These are phyloP conservation scores for Valencia hispanica DNA, from an alignment of 2,797 vertebrate species.

Conservation along the genomic window DNA sequence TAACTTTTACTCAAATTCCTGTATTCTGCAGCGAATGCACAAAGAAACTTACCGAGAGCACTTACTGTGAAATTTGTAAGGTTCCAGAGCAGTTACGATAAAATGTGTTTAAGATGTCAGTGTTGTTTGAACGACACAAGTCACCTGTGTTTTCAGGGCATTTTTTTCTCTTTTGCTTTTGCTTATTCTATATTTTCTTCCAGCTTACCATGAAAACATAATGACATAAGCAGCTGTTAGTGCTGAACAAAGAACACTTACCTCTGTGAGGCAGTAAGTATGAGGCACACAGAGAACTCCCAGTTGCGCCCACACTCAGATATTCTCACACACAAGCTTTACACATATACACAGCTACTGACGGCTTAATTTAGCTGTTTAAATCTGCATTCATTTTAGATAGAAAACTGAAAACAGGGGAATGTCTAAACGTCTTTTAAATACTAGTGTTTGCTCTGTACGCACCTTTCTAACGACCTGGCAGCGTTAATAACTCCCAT, in stretches of 20 bases:
- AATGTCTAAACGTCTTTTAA: slow-evolving; percentile 3
- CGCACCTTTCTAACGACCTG: neutral
- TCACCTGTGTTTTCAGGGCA: slow-evolving; percentile 57
- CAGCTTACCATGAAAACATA: slow-evolving; percentile 65
- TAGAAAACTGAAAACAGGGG: slow-evolving; percentile 6
- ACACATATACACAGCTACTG: slow-evolving; percentile 12
- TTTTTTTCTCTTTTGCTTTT: slow-evolving; percentile 28
- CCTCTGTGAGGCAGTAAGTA: slow-evolving; percentile 62
- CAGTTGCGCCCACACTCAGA: slow-evolving; percentile 10
- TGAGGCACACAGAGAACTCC: slow-evolving; percentile 38
- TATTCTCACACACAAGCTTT: slow-evolving; percentile 19
- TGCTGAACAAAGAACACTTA: slow-evolving; percentile 70
- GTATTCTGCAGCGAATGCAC: slow-evolving; percentile 28
- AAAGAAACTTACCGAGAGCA: slow-evolving; percentile 32
- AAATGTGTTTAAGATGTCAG: slow-evolving; percentile 59
- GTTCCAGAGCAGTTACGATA: slow-evolving; percentile 48
- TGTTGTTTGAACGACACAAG: slow-evolving; percentile 48
- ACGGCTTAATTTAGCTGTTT: slow-evolving; percentile 4
- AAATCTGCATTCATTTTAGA: neutral
- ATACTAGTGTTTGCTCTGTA: neutral
- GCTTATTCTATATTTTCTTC: slow-evolving; percentile 57
- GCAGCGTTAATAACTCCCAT: slow-evolving; percentile 20
- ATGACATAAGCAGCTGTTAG: slow-evolving; percentile 74
- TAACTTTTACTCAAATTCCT: slow-evolving; percentile 39
- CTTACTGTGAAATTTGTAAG: slow-evolving; percentile 33